phyloP scores from a whole-genome alignment of 2,797 vertebrate genomes.

The Yasuhikotakia modesta region DNA sequence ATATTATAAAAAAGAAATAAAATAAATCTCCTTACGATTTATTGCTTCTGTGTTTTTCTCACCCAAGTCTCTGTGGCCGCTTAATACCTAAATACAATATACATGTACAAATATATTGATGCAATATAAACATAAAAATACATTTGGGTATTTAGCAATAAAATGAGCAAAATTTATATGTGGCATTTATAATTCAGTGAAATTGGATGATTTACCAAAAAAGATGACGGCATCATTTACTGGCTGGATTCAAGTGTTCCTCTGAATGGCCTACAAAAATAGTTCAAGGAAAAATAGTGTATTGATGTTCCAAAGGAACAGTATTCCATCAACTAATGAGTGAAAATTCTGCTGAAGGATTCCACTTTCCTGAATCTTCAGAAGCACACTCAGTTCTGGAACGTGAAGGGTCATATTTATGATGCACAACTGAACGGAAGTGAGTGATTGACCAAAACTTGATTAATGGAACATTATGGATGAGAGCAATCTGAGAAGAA shows the following conservation, averaged over 20 bases:
- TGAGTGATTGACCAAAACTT: not conserved
- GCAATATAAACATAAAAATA: no score
- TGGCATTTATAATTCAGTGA: not conserved
- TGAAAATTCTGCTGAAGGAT: constrained; percentile 6
- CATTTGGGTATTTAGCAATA: not conserved
- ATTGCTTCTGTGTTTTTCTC: no score
- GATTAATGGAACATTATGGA: not conserved
- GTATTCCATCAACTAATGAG: not conserved
- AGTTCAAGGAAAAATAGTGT: not conserved
- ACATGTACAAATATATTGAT: no score
- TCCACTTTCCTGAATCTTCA: not conserved
- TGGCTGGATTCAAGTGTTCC: not conserved
- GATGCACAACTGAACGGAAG: constrained; percentile 21
- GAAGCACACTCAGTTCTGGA: not conserved
- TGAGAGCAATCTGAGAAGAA: constrained; percentile 7
- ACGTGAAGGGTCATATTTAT: not conserved
- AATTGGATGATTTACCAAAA: not conserved
- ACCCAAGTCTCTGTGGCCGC: no score
- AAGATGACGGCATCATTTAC: not conserved
- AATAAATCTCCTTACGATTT: no score
- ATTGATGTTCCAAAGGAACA: not conserved
- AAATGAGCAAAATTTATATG: not conserved
- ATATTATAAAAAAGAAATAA: no score
- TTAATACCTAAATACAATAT: no score
- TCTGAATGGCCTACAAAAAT: constrained; percentile 7